phyloP scores from a whole-genome alignment of 2,113 vertebrate genomes.

The Cranoglanis bouderius region DNA sequence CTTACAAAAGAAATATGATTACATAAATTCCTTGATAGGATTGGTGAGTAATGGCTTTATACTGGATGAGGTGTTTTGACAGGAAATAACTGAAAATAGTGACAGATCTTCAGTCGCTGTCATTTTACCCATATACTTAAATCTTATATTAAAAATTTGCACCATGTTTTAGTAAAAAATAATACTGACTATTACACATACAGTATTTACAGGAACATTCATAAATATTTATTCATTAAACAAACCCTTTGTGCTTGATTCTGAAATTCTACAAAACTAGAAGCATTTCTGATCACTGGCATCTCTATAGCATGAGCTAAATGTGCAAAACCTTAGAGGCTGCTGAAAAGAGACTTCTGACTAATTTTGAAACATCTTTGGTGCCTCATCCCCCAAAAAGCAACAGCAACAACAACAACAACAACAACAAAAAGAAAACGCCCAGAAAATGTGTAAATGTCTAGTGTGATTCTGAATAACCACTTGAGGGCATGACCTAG shows the following conservation, averaged over 20 bases:
- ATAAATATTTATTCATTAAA: slow-evolving; percentile 69
- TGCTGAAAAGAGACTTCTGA: slow-evolving; percentile 39
- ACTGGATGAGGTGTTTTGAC: background rate
- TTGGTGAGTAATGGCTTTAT: background rate
- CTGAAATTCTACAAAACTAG: slow-evolving; percentile 58
- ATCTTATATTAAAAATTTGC: slow-evolving; percentile 28
- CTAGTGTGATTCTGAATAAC: slow-evolving; percentile 19
- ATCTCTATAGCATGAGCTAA: slow-evolving; percentile 30
- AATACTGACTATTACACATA: slow-evolving; percentile 77
- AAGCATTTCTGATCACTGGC: slow-evolving; percentile 53
- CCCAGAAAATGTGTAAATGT: slow-evolving; percentile 4
- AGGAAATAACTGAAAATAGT: slow-evolving; percentile 12
- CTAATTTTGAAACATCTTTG: slow-evolving; percentile 39
- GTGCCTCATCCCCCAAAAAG: background rate
- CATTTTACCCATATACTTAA: slow-evolving; percentile 41
- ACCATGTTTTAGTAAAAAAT: slow-evolving; percentile 58
- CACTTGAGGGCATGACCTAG: slow-evolving; percentile 50
- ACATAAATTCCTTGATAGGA: background rate
- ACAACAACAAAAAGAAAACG: background rate
- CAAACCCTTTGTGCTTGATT: slow-evolving; percentile 62
- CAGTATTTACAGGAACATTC: slow-evolving; percentile 80
- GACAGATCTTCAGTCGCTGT: slow-evolving; percentile 43
- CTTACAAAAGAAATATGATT: background rate
- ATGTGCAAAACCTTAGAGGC: slow-evolving; percentile 42
- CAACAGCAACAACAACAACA: background rate